A percentile compares a stretch with the other conserved stretches of the same genome.
These are phyloP conservation scores for Arctia plantaginis DNA, from an alignment of 2,888 invertebrate genomes.

Conservation along the genomic window DNA sequence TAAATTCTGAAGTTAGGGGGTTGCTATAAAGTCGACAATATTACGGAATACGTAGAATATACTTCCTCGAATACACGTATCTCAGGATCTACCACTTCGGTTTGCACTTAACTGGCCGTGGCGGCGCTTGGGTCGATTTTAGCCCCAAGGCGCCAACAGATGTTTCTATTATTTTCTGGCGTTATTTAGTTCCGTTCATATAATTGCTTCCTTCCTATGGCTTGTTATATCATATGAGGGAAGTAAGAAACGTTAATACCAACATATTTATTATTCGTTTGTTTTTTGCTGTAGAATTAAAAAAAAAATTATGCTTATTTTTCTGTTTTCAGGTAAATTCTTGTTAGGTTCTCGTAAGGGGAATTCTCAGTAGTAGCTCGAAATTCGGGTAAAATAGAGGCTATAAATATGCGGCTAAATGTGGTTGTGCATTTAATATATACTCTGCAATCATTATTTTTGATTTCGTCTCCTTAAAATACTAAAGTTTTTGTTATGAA, in stretches of 20 bases:
- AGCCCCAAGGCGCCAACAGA: background rate
- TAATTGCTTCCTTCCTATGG: background rate
- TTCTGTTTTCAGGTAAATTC: too few relatives aligned
- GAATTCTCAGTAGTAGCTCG: too few relatives aligned
- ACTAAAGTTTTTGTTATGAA: too few relatives aligned
- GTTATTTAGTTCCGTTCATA: background rate
- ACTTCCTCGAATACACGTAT: background rate
- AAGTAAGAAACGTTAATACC: background rate
- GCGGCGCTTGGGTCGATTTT: background rate
- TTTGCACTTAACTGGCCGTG: background rate
- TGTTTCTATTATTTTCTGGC: background rate
- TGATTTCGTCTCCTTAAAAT: too few relatives aligned
- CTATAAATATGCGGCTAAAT: too few relatives aligned
- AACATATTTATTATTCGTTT: background rate
- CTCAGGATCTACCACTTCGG: background rate
- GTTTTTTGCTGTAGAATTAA: background rate
- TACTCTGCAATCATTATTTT: too few relatives aligned
- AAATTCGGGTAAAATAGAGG: too few relatives aligned
- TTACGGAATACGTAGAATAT: background rate
- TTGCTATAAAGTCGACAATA: background rate
- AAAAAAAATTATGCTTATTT: background rate
- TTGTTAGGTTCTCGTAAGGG: too few relatives aligned
- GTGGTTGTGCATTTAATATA: too few relatives aligned
- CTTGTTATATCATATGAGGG: background rate
- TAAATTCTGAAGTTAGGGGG: too few relatives aligned